Evolutionary conservation across 2,113 vertebrate genomes (phyloP).

Genomic region (Engraulis encrasicolus): DNA sequence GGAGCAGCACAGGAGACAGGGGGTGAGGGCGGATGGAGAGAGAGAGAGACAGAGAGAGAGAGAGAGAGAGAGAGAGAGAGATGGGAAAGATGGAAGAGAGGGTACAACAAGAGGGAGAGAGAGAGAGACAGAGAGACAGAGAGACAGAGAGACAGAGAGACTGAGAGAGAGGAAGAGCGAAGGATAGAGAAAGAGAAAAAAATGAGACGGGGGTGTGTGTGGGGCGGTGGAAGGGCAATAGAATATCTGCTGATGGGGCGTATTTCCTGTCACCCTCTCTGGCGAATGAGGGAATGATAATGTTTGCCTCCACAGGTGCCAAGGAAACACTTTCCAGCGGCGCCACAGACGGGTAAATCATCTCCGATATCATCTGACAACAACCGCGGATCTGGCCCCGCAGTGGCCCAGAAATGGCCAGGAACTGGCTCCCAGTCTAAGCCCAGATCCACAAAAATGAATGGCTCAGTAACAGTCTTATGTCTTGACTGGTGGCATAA

Average conservation of each 20-base stretch:
- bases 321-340: constrained; percentile 64
- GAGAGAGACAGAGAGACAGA: too few species aligned
- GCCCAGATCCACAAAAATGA: background rate
- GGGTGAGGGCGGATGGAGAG: too few species aligned
- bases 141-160: too few species aligned
- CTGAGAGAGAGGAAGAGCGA: too few species aligned
- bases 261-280: constrained; percentile 72
- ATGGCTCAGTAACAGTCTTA: constrained; percentile 43
- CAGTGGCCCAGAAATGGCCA: too few species aligned
- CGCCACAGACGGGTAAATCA: constrained; percentile 65
- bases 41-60: too few species aligned
- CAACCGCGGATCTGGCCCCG: background rate
- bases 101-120: too few species aligned
- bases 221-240: background rate
- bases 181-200: too few species aligned
- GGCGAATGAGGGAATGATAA: constrained; percentile 72
- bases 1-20: constrained; percentile 47
- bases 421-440: too few species aligned
- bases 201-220: too few species aligned
- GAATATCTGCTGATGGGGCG: constrained; percentile 74
- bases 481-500: constrained; percentile 24
- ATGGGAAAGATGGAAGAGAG: constrained; percentile 38
- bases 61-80: too few species aligned
- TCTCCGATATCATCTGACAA: constrained; percentile 25
- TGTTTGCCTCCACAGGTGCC: constrained; percentile 56